phyloP scores from a whole-genome alignment of 2,888 invertebrate genomes.

The Pterobdella sp. region DNA sequence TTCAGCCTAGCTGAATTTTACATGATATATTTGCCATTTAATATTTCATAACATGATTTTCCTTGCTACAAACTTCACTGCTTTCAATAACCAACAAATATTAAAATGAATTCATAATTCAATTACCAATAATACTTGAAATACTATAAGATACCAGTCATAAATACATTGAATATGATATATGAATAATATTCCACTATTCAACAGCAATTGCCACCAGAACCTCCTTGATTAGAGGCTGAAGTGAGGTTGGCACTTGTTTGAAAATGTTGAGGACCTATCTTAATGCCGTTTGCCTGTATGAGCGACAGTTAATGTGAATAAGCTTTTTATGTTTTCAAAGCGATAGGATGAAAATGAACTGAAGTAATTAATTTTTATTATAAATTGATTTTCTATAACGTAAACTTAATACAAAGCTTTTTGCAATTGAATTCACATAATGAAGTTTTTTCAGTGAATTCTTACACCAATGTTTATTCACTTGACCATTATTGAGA shows the following conservation, averaged over 20 bases:
- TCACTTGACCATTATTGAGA: too few relatives aligned
- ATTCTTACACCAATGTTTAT: too few relatives aligned
- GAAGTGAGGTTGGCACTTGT: slow-evolving; percentile 72
- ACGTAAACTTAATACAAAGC: too few relatives aligned
- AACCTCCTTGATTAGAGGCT: slow-evolving; percentile 70
- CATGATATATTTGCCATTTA: too few relatives aligned
- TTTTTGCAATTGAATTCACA: too few relatives aligned
- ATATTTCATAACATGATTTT: too few relatives aligned
- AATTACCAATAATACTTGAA: background rate
- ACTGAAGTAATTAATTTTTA: background rate
- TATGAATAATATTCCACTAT: background rate
- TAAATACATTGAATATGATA: background rate
- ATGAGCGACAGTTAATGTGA: slow-evolving; percentile 41
- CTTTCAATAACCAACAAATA: too few relatives aligned
- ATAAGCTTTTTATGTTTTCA: background rate
- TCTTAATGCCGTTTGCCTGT: slow-evolving; percentile 98
- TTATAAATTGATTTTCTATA: background rate
- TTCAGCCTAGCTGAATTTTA: too few relatives aligned
- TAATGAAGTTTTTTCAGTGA: too few relatives aligned
- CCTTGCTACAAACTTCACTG: too few relatives aligned
- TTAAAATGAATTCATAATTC: background rate
- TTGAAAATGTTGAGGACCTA: slow-evolving; percentile 95
- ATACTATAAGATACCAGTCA: background rate
- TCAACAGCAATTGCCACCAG: slow-evolving; percentile 55
- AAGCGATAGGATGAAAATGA: background rate